phyloP scores from a whole-genome alignment of 2,113 vertebrate species.

The Bolborhynchus lineola region DNA sequence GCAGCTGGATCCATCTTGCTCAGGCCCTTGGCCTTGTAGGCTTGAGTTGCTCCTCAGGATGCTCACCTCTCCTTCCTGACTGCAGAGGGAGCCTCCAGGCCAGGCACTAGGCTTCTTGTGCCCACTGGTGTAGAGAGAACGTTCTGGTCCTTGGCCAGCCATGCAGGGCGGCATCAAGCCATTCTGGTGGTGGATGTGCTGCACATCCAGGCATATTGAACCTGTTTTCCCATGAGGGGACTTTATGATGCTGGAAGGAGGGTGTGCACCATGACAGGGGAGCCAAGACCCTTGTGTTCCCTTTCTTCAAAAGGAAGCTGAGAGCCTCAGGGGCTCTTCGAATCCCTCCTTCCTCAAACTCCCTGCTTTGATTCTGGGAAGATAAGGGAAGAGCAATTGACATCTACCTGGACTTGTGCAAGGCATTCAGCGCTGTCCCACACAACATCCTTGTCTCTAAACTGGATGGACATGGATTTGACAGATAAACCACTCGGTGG shows the following conservation, averaged over 20 bases:
- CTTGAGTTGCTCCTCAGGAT: not conserved
- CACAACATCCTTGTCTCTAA: not conserved
- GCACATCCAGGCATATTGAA: fast-evolving
- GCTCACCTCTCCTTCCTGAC: not conserved
- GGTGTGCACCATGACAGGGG: too few species aligned
- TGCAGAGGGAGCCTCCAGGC: not conserved
- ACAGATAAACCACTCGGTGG: not conserved
- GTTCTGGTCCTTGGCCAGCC: not conserved
- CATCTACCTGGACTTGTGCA: not conserved
- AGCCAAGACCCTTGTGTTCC: not conserved
- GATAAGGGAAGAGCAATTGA: not conserved
- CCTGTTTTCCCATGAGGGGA: fast-evolving
- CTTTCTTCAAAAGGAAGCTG: not conserved
- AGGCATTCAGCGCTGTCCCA: not conserved
- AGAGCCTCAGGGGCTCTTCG: not conserved
- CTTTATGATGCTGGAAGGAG: not conserved
- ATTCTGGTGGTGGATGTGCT: not conserved
- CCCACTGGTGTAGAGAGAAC: not conserved
- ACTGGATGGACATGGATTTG: not conserved
- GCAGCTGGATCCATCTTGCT: not conserved
- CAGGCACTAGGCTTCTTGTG: too few species aligned
- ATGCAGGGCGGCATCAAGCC: fast-evolving
- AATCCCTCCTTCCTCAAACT: not conserved
- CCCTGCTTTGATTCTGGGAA: not conserved
- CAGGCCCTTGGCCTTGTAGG: fast-evolving